phyloP scores from a whole-genome alignment of 2,888 invertebrate genomes.

The Tillus elongatus region DNA sequence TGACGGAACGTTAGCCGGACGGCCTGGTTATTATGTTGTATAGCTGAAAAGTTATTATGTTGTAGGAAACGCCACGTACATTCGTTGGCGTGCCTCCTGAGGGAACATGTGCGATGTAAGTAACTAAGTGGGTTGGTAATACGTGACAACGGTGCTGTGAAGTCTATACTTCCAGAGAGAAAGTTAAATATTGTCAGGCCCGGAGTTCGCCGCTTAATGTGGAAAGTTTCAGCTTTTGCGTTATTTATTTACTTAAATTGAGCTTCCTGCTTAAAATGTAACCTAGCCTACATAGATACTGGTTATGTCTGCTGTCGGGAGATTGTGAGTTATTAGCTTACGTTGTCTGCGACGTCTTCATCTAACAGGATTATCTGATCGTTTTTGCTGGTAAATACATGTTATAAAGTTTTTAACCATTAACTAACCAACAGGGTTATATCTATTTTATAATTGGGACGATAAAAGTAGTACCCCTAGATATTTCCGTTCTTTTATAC shows the following conservation, averaged over 20 bases:
- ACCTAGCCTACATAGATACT: slow-evolving; percentile 11
- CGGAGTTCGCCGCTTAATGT: slow-evolving; percentile 18
- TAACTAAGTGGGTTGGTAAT: slow-evolving; percentile 25
- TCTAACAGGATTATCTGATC: too few species aligned
- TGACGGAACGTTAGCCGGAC: too few species aligned
- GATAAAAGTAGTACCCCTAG: too few species aligned
- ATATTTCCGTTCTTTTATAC: too few species aligned
- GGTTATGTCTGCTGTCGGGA: too few species aligned
- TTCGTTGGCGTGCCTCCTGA: slow-evolving; percentile 21
- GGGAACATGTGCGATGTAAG: slow-evolving; percentile 26
- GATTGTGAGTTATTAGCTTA: too few species aligned
- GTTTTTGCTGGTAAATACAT: too few species aligned
- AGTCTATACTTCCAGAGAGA: slow-evolving; percentile 18
- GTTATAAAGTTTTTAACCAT: too few species aligned
- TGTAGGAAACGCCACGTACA: slow-evolving; percentile 24
- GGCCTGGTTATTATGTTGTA: too few species aligned
- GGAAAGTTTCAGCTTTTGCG: slow-evolving; percentile 20
- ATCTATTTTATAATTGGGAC: too few species aligned
- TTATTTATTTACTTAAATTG: slow-evolving; percentile 23
- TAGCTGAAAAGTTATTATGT: slow-evolving; percentile 18
- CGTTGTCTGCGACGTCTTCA: too few species aligned
- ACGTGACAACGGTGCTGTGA: slow-evolving; percentile 24
- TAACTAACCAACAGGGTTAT: too few species aligned
- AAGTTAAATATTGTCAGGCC: slow-evolving; percentile 24
- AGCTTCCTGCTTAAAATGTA: slow-evolving; percentile 11